A percentile compares a stretch with the other conserved stretches of the same genome.
Evolutionary conservation across 2,888 invertebrate species (phyloP).

Genomic region (Scaptomyza flava): DNA sequence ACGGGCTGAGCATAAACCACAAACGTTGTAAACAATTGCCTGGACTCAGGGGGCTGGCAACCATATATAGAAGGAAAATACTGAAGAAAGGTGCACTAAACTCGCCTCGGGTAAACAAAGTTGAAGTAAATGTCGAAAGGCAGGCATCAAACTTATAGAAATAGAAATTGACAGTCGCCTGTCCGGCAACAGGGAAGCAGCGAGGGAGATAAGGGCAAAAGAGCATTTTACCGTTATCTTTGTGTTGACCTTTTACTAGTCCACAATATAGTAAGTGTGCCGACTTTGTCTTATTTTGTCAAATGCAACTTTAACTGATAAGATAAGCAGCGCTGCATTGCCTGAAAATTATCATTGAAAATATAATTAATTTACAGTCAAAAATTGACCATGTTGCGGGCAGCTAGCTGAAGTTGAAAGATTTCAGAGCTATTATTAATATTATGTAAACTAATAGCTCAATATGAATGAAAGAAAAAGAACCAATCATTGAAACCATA

Average conservation of each 20-base stretch:
- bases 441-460: conserved; percentile 3
- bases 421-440: background rate
- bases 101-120: conserved; percentile 59
- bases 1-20: conserved; percentile 61
- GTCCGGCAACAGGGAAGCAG: background rate
- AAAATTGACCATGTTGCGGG: conserved; percentile 51
- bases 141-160: conserved; percentile 51
- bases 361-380: conserved; percentile 75
- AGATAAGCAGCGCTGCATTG: conserved; percentile 47
- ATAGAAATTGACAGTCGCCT: conserved; percentile 59
- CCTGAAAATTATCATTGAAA: conserved; percentile 39
- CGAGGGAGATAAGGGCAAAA: background rate
- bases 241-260: conserved; percentile 13
- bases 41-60: conserved; percentile 23
- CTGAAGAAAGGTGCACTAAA: conserved; percentile 20
- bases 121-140: conserved; percentile 55
- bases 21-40: conserved; percentile 66
- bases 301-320: conserved; percentile 47
- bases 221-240: conserved; percentile 33
- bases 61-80: conserved; percentile 17
- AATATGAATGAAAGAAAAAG: background rate
- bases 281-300: conserved; percentile 60
- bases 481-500: conserved; percentile 32
- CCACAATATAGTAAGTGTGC: conserved; percentile 57
- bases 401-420: conserved; percentile 9